These are phyloP conservation scores for Ornithoptera alexandrae DNA, from an alignment of 2,888 invertebrate species.

Conservation along the genomic window DNA sequence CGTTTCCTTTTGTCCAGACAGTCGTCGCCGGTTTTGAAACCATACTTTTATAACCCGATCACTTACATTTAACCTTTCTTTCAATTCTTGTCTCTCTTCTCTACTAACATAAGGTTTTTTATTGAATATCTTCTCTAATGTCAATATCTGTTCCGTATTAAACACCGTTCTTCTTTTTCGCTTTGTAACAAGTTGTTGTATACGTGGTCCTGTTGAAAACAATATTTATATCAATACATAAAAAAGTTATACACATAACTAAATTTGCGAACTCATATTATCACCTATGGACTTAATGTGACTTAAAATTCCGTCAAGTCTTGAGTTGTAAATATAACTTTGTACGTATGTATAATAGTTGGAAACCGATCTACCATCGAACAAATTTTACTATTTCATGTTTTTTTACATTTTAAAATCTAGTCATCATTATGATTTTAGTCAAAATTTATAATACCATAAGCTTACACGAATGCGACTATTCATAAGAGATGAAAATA, in stretches of 20 bases:
- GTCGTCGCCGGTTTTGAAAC: constrained; percentile 85
- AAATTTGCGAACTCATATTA: too few species aligned
- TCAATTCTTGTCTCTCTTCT: constrained; percentile 84
- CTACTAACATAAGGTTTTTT: constrained; percentile 84
- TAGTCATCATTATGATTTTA: too few species aligned
- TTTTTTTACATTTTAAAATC: too few species aligned
- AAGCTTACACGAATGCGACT: too few species aligned
- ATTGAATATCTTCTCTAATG: constrained; percentile 85
- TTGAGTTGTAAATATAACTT: too few species aligned
- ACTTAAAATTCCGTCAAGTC: too few species aligned
- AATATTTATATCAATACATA: background rate
- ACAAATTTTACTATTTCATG: too few species aligned
- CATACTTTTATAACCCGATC: constrained; percentile 88
- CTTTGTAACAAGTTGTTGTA: constrained; percentile 43
- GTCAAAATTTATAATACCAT: too few species aligned
- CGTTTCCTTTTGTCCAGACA: constrained; percentile 65
- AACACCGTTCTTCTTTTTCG: constrained; percentile 86
- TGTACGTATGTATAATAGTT: too few species aligned
- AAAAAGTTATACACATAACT: background rate
- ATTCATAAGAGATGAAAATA: background rate
- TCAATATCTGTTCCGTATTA: constrained; percentile 85
- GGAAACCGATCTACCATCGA: too few species aligned
- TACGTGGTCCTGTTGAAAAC: constrained; percentile 30
- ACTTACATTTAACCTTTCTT: constrained; percentile 71
- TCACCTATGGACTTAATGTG: too few species aligned